phyloP scores from a whole-genome alignment of 1,140 invertebrate species.

The Pollicipes pollicipes region DNA sequence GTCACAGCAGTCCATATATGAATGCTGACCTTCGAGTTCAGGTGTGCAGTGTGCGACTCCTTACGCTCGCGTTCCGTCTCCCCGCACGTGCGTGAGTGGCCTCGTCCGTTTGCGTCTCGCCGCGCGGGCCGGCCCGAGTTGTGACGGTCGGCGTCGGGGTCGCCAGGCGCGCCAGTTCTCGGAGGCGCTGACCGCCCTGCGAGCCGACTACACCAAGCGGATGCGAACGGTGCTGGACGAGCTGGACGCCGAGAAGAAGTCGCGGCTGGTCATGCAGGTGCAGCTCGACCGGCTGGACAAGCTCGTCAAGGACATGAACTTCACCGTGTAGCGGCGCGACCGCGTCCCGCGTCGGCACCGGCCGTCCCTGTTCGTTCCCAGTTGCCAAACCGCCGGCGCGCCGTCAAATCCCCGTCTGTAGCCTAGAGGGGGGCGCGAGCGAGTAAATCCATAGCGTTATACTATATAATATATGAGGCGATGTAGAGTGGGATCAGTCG shows the following conservation, averaged over 20 bases:
- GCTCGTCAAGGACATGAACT: conserved; percentile 2
- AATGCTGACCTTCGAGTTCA: too few species aligned
- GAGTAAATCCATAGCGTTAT: background rate
- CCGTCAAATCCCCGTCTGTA: background rate
- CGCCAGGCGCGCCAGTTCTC: background rate
- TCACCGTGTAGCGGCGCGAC: background rate
- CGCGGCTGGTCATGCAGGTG: background rate
- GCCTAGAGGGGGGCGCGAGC: background rate
- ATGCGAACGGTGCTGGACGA: background rate
- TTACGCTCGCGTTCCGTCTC: too few species aligned
- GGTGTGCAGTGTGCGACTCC: too few species aligned
- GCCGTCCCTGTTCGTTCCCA: too few species aligned
- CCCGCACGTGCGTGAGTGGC: too few species aligned
- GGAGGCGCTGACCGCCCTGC: background rate
- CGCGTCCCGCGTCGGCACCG: too few species aligned
- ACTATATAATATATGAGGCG: background rate
- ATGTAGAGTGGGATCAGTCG: background rate
- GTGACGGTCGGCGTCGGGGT: background rate
- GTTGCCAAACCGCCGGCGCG: background rate
- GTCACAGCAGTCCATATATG: too few species aligned
- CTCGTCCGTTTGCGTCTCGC: too few species aligned
- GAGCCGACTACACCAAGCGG: background rate
- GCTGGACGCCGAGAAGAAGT: background rate
- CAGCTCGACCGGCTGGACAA: conserved; percentile 3
- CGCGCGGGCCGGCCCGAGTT: too few species aligned